Base-by-base conservation (phyloP, 2,888 invertebrate species). In the Brenthis hecate region DNA sequence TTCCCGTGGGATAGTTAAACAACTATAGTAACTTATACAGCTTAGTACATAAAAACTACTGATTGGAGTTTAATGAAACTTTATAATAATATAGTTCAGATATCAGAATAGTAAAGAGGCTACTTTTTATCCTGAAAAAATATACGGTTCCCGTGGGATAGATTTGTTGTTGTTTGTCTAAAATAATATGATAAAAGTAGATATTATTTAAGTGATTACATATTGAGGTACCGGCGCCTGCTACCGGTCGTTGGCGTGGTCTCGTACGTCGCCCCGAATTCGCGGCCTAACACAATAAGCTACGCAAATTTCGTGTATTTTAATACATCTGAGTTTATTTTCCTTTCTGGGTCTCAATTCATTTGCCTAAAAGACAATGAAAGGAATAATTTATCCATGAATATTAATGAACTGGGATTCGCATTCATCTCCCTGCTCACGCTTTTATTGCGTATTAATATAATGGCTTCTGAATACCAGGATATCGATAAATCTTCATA, bases 331-430 rank as follows among this genome's bases (percentile, higher is more conserved):
- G 76, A 81, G 78, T 82, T 83, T 84, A 83, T 84, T 85, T 82
- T 81, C 80, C 81, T 82, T 82, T 80, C 81, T 81, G 77, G 80
- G 80, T 82, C 81, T 81, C 81, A 84, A 84, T 87, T 87, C 81
- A 84, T 86, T 87, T 82, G 80, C 76, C 79, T 78, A 76, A 83
- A 85, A 88, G 85, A 87, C 85, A 88, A 86, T 85, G 84, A 82
- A 84, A 83, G 82, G 86, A 86, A 88, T 89, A 88, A 89, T 88
- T 88, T 83, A 79, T 78, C 81, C 82, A 90, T 91, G 88, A 89
- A 90, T 90, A 90, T 89, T 90, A 89, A 90, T 89, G 86, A 86
- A 83, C 78, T 77, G 81, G 83, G 82, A 83, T 83, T 87, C 83
- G 81, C 85, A 86, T 85, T 88, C 85, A 81, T 86, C 83, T 80